Base-by-base conservation (phyloP, 2,797 vertebrate genomes). In the Halcyon leucocephala region DNA sequence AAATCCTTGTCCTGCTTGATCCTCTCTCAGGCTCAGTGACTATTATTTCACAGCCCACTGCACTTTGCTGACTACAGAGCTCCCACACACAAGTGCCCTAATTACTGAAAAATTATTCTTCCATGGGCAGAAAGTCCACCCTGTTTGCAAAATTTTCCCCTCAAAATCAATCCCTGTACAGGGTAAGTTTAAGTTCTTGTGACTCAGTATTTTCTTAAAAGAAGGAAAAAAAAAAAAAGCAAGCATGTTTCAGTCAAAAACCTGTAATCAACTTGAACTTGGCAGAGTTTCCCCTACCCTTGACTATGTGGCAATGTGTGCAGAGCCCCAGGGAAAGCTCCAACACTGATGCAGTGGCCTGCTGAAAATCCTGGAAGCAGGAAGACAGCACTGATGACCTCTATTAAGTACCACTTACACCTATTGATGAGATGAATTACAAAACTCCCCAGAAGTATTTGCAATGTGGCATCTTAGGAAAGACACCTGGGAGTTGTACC, bases 271-370 rank as follows among this genome's bases (percentile, higher is more conserved):
- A 14, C 71, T 46, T 16, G 12, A 48, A 21, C 52, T 54, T 18
- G 35, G 20, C 48, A 69, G 0, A 0, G 18, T n/a, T 73, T 92
- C 18, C 55, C 57, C 42, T 69, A 28, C 55, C 72, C 62, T 64
- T 6, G 3, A 52, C 82, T 78, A 33, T 0, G 0, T 29, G 44
- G 74, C 71, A 79, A 16, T 0, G 0, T 24, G 35, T 41, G 46
- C 3, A 5, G 48, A 82, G 60, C 55, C 89, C 51, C 67, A 57
- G 60, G 52, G 55, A 86, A 76, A 73, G 67, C 19, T 61, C 18
- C 64, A 61, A 37, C 64, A 62, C 42, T 2, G 1, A 16, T 0
- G 8, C 79, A 74, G 44, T 60, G 87, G 80, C 55, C 78, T 92
- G 84, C 15, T 26, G 72, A 91, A 94, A 92, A 94, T 41, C 71